Base-by-base conservation (phyloP, 53 echinoderm and acorn worm genomes). In the Henricia sp. region DNA sequence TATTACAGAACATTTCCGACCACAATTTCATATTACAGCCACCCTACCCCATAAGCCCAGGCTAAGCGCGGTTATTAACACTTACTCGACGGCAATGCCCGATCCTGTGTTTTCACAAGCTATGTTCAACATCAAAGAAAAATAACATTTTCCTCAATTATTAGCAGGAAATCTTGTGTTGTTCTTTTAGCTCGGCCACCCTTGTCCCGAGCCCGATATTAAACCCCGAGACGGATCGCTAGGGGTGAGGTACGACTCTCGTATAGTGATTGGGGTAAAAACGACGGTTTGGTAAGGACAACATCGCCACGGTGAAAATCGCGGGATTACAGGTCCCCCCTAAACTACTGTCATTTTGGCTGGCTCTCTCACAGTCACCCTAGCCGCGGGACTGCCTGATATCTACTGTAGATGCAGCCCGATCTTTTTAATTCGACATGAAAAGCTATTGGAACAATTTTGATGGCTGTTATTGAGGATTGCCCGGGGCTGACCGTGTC, bases 361-460 rank as follows among this genome's bases (percentile, higher is more conserved):
- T 80, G 19, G 80, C 80, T 63, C 80, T 80, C 80, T 63, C 80
- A 63, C 80, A 80, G 57, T 80, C 80, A 80, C 80, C 29, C 63
- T 64, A 27, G 62, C 80, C 80, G 33, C 19, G 46, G 80, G 80
- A 80, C 63, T 30, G 48, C 62, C 80, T 80, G 80, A 80, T 63
- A 80, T n/a, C n/a, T n/a, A n/a, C n/a, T n/a, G n/a, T 80, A 80
- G 80, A 80, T 80, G 80, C 80, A 80, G 80, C 64, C 77, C 80
- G 80, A 80, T 80, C 80, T 80, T 80, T 78, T 80, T 80, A 80
- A 80, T 80, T 80, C 80, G 64, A 80, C 80, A 80, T 80, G 80
- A 80, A 80, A 80, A 80, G 80, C 80, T 80, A 80, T 80, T 80
- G 80, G 80, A 80, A 80, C 80, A 80, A 80, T 80, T 80, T 80